Conservation (phyloP, 2,113 vertebrate genomes). For the Anolis carolinensis region DNA sequence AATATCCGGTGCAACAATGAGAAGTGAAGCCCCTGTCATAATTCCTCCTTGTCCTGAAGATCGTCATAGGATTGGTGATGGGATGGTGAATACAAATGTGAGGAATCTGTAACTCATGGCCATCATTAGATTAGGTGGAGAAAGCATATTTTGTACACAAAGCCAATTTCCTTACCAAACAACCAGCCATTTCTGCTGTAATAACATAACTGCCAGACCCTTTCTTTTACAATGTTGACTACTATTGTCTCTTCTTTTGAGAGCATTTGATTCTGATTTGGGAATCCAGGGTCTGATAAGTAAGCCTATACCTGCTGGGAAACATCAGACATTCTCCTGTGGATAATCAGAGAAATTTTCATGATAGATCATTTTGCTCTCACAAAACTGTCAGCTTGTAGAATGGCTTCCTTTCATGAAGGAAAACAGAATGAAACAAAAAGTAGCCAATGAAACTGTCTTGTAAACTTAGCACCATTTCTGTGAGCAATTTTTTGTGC, state of each 20-base stretch:
- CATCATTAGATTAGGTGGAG: too few relatives aligned
- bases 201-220: neutral
- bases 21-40: too few relatives aligned
- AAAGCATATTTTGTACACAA: neutral
- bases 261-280: neutral
- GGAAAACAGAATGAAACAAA: too few relatives aligned
- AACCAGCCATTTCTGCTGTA: neutral
- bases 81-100: too few relatives aligned
- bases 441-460: neutral
- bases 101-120: too few relatives aligned
- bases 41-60: too few relatives aligned
- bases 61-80: too few relatives aligned
- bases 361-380: conserved; percentile 13
- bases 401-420: neutral
- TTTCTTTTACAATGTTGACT: neutral
- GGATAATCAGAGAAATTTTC: neutral
- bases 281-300: too few relatives aligned
- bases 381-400: neutral
- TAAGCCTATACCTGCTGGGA: neutral
- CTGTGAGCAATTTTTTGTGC: neutral
- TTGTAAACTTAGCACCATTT: neutral
- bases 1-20: too few relatives aligned
- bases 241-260: neutral
- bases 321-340: neutral
- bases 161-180: neutral